Evolutionary conservation across 2,113 vertebrate genomes (phyloP).

Genomic region (Rafetus swinhoei): DNA sequence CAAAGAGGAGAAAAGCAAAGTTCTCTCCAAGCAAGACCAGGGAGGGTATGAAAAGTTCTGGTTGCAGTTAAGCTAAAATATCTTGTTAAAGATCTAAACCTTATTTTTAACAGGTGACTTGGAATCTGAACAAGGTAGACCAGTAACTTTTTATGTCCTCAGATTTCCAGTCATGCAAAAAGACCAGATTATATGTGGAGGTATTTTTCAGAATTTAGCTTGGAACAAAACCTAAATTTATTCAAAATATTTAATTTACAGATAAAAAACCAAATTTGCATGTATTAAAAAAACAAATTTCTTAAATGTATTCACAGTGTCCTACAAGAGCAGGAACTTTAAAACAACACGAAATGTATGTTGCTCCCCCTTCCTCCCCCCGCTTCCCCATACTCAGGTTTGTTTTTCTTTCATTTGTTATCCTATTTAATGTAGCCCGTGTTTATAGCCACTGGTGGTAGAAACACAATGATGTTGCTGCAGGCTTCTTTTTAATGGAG

Average conservation of each 20-base stretch:
- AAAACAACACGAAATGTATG: slow-evolving; percentile 1
- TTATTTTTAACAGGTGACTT: slow-evolving; percentile 2
- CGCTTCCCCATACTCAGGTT: background rate
- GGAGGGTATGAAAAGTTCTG: slow-evolving; percentile 4
- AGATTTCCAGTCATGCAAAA: slow-evolving; percentile 8
- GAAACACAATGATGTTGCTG: slow-evolving; percentile 52
- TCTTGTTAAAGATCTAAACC: slow-evolving; percentile 36
- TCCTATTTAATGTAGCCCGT: slow-evolving; percentile 40
- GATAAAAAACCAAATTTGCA: background rate
- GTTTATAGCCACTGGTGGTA: slow-evolving; percentile 36
- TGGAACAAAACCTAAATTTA: background rate
- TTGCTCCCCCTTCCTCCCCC: background rate
- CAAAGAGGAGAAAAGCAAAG: background rate
- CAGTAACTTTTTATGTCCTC: background rate
- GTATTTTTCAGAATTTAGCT: background rate
- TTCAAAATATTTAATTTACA: background rate
- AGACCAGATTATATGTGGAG: background rate
- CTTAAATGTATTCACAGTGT: background rate
- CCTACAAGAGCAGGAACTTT: background rate
- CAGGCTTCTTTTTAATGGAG: slow-evolving; percentile 69
- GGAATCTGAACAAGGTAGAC: background rate
- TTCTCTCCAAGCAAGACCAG: slow-evolving; percentile 26
- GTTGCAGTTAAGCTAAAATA: slow-evolving; percentile 14
- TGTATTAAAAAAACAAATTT: background rate
- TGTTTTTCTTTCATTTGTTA: slow-evolving; percentile 59